Evolutionary conservation across 2,888 invertebrate species (phyloP).

Genomic region (Calliscelio sp.): DNA sequence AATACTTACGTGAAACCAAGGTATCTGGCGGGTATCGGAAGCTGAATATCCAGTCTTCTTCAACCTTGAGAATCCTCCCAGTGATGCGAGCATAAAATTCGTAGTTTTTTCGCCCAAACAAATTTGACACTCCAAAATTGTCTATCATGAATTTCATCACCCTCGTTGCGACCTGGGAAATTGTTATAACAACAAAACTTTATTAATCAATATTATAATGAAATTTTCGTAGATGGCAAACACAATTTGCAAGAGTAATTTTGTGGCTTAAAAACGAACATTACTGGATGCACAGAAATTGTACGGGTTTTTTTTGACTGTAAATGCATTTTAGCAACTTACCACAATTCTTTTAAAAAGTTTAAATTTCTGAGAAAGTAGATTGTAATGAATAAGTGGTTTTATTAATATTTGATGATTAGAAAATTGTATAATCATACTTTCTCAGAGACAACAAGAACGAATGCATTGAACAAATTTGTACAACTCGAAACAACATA

Average conservation of each 20-base stretch:
- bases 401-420: neutral
- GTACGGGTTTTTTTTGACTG: neutral
- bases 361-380: constrained; percentile 1
- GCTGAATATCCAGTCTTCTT: constrained; percentile 98
- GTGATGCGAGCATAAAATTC: constrained; percentile 98
- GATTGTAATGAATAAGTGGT: neutral
- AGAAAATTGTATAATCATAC: neutral
- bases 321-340: neutral
- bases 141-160: constrained; percentile 98
- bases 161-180: no score
- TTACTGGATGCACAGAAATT: constrained; percentile 20
- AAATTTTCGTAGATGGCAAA: no score
- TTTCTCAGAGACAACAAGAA: constrained; percentile 5
- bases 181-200: no score
- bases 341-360: neutral
- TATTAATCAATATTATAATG: no score
- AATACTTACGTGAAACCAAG: constrained; percentile 87
- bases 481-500: constrained; percentile 6
- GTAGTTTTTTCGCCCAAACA: constrained; percentile 97
- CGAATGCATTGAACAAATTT: neutral
- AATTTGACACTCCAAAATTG: constrained; percentile 97
- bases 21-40: constrained; percentile 94
- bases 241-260: constrained; percentile 9
- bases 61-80: constrained; percentile 95
- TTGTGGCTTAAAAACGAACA: constrained; percentile 25